These are phyloP conservation scores for Eremophila alpestris DNA, from an alignment of 2,797 vertebrate genomes.

Conservation along the genomic window DNA sequence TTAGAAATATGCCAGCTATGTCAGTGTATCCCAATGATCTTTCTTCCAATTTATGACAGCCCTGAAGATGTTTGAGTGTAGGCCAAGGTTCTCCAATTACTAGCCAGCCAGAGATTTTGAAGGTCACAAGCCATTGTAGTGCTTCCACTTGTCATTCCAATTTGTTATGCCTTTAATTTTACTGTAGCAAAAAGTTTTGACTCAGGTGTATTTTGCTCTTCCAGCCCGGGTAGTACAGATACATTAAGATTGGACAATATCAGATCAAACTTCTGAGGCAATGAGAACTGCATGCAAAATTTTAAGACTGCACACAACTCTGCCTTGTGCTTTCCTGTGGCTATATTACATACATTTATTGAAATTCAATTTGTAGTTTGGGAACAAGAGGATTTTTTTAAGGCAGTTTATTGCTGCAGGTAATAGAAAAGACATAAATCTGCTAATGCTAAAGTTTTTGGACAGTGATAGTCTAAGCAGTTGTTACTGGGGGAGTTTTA, in stretches of 20 bases:
- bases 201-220: not conserved
- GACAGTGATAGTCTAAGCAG: not conserved
- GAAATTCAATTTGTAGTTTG: slow-evolving; percentile 60
- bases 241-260: not conserved
- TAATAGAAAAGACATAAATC: slow-evolving; percentile 56
- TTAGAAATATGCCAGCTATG: not conserved
- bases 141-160: not conserved
- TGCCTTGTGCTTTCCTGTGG: not conserved
- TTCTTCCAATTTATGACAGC: not conserved
- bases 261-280: slow-evolving; percentile 1
- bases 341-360: slow-evolving; percentile 38
- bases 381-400: slow-evolving; percentile 1
- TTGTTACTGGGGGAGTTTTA: not conserved
- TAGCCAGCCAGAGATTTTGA: not conserved
- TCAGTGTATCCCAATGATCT: not conserved
- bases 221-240: not conserved
- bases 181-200: not conserved
- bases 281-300: not conserved
- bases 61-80: not conserved
- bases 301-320: slow-evolving; percentile 1
- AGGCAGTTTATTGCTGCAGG: slow-evolving; percentile 25
- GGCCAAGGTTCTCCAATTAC: not conserved
- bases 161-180: not conserved
- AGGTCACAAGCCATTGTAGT: not conserved
- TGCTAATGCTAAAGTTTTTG: slow-evolving; percentile 12